Percentiles rank a stretch among this genome's conserved stretches.
Evolutionary conservation across 2,797 vertebrate genomes (phyloP).

Genomic region (Parambassis ranga): DNA sequence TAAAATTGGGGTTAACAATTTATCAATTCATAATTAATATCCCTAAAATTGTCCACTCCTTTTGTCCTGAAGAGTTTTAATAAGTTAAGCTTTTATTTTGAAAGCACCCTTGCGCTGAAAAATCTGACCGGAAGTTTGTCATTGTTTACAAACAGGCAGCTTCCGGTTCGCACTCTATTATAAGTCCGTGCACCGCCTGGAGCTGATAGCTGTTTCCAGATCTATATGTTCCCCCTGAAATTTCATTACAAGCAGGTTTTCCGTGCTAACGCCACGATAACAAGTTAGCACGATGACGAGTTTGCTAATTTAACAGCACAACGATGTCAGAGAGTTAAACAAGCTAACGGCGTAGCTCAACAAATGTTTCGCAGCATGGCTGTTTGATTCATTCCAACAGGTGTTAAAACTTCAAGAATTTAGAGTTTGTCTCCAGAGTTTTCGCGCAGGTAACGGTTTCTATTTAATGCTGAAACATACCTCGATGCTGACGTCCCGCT

Average conservation of each 20-base stretch:
- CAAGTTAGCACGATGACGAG: accelerated
- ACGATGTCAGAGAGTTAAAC: not conserved
- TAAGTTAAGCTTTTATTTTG: slow-evolving; percentile 37
- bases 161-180: slow-evolving; percentile 13
- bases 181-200: no score
- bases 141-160: slow-evolving; percentile 54
- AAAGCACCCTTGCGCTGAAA: slow-evolving; percentile 15
- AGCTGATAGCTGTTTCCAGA: no score
- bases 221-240: no score
- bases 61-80: no score
- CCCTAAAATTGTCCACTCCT: no score
- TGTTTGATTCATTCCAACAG: slow-evolving; percentile 49
- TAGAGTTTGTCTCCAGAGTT: not conserved
- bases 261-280: no score
- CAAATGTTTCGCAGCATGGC: not conserved
- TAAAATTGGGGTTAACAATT: no score
- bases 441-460: no score
- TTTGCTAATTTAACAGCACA: not conserved
- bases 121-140: slow-evolving; percentile 20
- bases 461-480: no score
- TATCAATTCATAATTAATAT: no score
- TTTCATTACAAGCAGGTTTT: no score
- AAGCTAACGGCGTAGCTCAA: slow-evolving; percentile 22
- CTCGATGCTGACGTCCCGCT: no score
- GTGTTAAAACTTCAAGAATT: slow-evolving; percentile 9